Evolutionary conservation across 1,140 invertebrate species (phyloP).

Genomic region (Brachionus paranguensis): DNA sequence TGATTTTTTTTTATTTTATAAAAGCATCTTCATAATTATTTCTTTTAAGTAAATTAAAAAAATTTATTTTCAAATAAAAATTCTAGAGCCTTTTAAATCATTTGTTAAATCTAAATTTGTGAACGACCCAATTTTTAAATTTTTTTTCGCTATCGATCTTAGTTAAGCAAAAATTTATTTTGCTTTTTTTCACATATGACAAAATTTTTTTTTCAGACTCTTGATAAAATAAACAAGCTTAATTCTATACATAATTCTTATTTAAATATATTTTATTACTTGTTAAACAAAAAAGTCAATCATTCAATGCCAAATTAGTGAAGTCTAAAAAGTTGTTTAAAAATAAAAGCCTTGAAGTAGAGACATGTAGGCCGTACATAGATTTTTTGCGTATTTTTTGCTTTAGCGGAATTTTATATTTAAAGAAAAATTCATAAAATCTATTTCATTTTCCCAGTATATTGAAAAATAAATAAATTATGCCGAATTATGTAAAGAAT

Average conservation of each 20-base stretch:
- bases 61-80: background rate
- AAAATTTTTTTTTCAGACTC: background rate
- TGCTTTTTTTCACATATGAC: background rate
- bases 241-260: background rate
- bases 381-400: background rate
- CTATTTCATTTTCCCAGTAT: background rate
- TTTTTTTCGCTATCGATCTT: background rate
- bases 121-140: background rate
- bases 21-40: background rate
- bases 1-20: background rate
- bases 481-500: background rate
- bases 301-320: background rate
- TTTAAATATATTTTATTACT: background rate
- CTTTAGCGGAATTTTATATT: background rate
- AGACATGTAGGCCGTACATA: background rate
- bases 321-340: background rate
- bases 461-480: background rate
- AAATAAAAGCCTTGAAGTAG: background rate
- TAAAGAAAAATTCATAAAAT: background rate
- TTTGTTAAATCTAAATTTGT: background rate
- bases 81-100: background rate
- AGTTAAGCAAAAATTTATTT: background rate
- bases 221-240: background rate
- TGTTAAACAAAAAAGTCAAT: background rate
- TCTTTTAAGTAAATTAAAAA: background rate